These are phyloP conservation scores for Listronotus bonariensis DNA, from an alignment of 1,140 invertebrate species.

Conservation along the genomic window DNA sequence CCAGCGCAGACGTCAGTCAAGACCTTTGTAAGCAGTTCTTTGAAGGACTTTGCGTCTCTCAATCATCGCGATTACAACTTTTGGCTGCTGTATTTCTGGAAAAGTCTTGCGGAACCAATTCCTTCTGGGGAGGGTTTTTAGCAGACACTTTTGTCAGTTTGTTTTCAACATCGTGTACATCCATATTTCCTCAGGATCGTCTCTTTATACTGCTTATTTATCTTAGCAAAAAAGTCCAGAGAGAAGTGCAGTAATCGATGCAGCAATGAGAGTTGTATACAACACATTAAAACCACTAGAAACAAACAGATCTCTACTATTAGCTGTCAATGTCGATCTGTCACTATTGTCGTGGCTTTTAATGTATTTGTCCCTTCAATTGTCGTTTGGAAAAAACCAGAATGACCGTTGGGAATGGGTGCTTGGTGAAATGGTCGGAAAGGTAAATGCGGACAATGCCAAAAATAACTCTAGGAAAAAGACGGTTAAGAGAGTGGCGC, in stretches of 20 bases:
- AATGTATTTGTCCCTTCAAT: constrained; percentile 75
- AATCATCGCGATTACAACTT: constrained; percentile 66
- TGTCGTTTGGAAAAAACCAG: constrained; percentile 61
- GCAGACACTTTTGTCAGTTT: constrained; percentile 78
- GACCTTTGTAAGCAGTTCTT: constrained; percentile 71
- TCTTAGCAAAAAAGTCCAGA: constrained; percentile 77
- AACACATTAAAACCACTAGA: constrained; percentile 62
- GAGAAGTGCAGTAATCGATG: constrained; percentile 66
- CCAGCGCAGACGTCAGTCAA: constrained; percentile 65
- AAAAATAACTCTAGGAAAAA: constrained; percentile 42
- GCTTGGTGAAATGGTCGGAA: constrained; percentile 59
- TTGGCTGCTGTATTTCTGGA: constrained; percentile 77
- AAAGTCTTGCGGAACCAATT: constrained; percentile 74
- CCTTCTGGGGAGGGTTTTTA: constrained; percentile 89
- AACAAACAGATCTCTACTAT: constrained; percentile 55
- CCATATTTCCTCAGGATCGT: constrained; percentile 84
- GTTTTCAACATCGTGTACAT: constrained; percentile 77
- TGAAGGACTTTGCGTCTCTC: constrained; percentile 66
- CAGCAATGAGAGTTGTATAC: constrained; percentile 64
- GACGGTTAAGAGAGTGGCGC: constrained; percentile 36
- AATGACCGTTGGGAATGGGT: constrained; percentile 79
- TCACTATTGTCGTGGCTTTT: constrained; percentile 79
- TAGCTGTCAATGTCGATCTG: constrained; percentile 62
- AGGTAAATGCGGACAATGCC: constrained; percentile 52
- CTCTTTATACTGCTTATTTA: constrained; percentile 86